Conservation (phyloP, 2,888 invertebrate species). For the Lasioglossum morio region DNA sequence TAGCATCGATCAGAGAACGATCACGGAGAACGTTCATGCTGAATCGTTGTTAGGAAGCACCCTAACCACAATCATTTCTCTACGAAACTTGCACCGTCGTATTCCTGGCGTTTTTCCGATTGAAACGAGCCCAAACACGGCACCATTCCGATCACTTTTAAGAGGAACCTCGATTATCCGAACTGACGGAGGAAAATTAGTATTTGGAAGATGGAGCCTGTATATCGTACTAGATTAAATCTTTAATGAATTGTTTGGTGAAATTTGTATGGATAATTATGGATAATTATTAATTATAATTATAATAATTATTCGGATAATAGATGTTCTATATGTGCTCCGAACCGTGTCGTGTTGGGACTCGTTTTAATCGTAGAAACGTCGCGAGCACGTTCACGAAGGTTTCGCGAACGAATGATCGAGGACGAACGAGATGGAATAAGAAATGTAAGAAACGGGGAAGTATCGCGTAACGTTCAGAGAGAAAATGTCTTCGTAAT, state of each 20-base stretch:
- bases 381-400: accelerated
- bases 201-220: not conserved
- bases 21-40: not conserved
- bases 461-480: not conserved
- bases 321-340: not conserved
- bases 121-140: not conserved
- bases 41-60: not conserved
- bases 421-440: not conserved
- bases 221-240: not conserved
- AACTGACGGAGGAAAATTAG: not conserved
- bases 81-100: not conserved
- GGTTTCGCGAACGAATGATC: accelerated
- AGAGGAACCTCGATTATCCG: not conserved
- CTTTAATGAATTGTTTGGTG: not conserved
- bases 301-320: too few species aligned
- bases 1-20: conserved; percentile 1
- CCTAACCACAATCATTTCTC: not conserved
- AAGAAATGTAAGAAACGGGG: too few species aligned
- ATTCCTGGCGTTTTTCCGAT: not conserved
- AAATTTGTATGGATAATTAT: not conserved
- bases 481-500: not conserved
- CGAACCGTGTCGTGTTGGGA: not conserved
- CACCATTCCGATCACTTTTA: not conserved
- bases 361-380: not conserved
- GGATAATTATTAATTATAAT: too few species aligned